These are phyloP conservation scores for Volucella bombylans DNA, from an alignment of 2,888 invertebrate species.

Conservation along the genomic window DNA sequence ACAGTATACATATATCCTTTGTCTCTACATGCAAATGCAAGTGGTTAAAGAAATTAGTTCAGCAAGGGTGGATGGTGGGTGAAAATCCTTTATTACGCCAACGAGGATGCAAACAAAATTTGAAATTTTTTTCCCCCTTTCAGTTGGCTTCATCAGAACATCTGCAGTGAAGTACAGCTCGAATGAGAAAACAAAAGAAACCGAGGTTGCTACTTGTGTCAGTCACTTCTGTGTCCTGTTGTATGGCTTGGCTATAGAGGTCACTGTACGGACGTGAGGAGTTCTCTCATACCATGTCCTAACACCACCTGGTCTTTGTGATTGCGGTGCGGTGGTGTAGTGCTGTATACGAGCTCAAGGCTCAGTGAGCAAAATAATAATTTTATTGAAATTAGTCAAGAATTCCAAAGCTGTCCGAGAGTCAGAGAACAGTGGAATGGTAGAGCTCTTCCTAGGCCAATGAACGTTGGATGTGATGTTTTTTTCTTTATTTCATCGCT, in stretches of 20 bases:
- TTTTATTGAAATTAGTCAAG: constrained; percentile 63
- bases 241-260: constrained; percentile 17
- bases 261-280: constrained; percentile 52
- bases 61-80: constrained; percentile 2
- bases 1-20: constrained; percentile 35
- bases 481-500: background rate
- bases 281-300: constrained; percentile 1
- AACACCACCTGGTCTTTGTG: constrained; percentile 32
- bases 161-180: constrained; percentile 56
- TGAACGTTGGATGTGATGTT: constrained; percentile 7
- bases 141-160: constrained; percentile 55
- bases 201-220: background rate
- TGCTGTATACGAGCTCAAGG: constrained; percentile 42
- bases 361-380: constrained; percentile 72
- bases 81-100: constrained; percentile 65
- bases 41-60: constrained; percentile 46
- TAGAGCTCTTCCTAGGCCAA: constrained; percentile 40
- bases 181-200: constrained; percentile 29
- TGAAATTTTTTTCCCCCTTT: constrained; percentile 43
- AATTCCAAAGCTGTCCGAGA: constrained; percentile 14
- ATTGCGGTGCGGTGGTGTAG: background rate
- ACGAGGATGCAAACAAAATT: constrained; percentile 48
- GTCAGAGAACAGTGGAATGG: background rate
- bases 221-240: constrained; percentile 10
- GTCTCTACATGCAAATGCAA: constrained; percentile 35